Base-by-base conservation (phyloP, 1,140 invertebrate species). In the Pemphigus obesinymphae region DNA sequence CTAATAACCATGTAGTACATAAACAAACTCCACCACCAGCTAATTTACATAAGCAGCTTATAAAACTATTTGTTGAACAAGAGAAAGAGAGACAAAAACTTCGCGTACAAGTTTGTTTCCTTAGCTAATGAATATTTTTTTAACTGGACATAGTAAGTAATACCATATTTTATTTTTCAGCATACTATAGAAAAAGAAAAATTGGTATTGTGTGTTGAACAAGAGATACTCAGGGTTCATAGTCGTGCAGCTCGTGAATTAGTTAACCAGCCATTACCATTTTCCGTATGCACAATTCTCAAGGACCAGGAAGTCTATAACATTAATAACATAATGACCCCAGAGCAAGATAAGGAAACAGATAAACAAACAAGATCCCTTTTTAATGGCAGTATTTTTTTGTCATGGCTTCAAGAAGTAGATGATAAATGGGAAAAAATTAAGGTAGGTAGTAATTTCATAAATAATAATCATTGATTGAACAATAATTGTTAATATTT, bases 371-470 rank as follows among this genome's bases (percentile, higher is more conserved):
- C 93, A 7, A 89, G 97, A 48, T 95, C 95, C 34, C 89, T 97
- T 61, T 98, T 97, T 85, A 98, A 97, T 87, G 96, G 96, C 0
- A 88, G 97, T 73, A 89, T 98, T 61, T 96, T 99, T 86, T 88
- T 97, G n/a, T 96, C 95, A 75, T 98, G 96, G 96, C 87, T 98
- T 40, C 96, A 98, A 88, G 97, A 99, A 88, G 95, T 98, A 3
- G 96, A 97, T 87, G 96, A 98, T 86, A 99, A 99, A 86, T 99
- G 96, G 95, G 96, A 98, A 87, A 98, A 97, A 89, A 97, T 98
- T 66, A 99, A 98, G 90, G 95, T 96, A n/a, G n/a, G n/a, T n/a
- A 88, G 85, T 76, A 83, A 53, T 37, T 15, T 26, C 11, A 34
- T 58, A 23, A 80, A 58, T 40, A 5, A 29, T 58, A 37, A 72